Evolutionary conservation across 2,113 vertebrate genomes (phyloP).

Genomic region (Bufo bufo): DNA sequence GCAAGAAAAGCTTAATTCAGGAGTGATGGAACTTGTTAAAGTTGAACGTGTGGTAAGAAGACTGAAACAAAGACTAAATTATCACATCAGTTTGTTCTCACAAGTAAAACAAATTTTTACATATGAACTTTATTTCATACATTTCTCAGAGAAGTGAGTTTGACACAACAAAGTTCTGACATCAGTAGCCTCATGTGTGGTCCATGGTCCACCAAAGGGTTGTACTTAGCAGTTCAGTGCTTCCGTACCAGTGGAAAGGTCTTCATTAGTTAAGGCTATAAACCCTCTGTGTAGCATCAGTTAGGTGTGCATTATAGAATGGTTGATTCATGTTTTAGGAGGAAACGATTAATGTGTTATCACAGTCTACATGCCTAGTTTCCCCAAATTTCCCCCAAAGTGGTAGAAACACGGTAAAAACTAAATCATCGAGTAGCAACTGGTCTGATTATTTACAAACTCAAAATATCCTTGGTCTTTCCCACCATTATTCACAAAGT

Average conservation of each 20-base stretch:
- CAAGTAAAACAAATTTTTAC: constrained; percentile 3
- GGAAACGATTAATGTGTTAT: constrained; percentile 10
- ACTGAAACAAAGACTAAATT: background rate
- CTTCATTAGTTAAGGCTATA: constrained; percentile 1
- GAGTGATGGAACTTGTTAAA: background rate
- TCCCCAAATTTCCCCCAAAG: background rate
- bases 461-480: constrained; percentile 12
- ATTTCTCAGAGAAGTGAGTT: constrained; percentile 17
- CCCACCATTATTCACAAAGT: constrained; percentile 25
- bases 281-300: background rate
- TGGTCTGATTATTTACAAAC: constrained; percentile 42
- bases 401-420: constrained; percentile 9
- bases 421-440: constrained; percentile 8
- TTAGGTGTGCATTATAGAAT: background rate
- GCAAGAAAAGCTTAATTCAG: background rate
- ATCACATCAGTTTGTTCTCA: background rate
- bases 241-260: constrained; percentile 9
- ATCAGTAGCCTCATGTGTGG: constrained; percentile 17
- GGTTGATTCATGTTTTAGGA: background rate
- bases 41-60: background rate
- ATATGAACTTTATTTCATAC: constrained; percentile 22
- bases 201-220: constrained; percentile 3
- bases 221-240: background rate
- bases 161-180: constrained; percentile 12
- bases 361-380: constrained; percentile 9